Conservation (phyloP, 1,140 invertebrate genomes). For the Leptonema lineaticorne region DNA sequence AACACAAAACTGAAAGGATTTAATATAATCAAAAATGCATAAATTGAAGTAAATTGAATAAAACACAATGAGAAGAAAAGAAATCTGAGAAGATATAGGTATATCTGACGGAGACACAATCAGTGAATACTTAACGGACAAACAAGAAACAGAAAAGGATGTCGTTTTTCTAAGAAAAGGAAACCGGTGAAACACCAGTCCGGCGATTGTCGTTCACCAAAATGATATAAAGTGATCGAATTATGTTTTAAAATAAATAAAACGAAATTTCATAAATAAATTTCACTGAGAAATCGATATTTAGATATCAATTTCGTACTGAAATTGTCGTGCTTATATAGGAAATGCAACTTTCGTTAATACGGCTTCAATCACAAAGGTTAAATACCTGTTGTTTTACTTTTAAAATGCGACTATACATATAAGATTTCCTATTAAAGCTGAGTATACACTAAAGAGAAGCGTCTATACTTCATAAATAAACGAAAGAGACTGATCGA, state of each 20-base stretch:
- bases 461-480: no score
- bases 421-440: no score
- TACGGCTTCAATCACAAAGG: background rate
- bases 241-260: no score
- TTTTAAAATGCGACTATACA: no score
- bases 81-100: background rate
- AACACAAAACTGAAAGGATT: no score
- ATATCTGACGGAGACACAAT: background rate
- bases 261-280: background rate
- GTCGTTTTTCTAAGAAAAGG: conserved; percentile 25
- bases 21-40: no score
- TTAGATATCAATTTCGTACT: background rate
- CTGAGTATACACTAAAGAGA: no score
- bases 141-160: conserved; percentile 21
- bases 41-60: no score
- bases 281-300: background rate
- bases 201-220: background rate
- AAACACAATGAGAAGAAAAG: no score
- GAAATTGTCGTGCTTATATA: background rate
- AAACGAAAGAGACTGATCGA: no score
- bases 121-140: background rate
- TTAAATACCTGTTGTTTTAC: no score
- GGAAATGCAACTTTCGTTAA: background rate
- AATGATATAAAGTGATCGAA: no score
- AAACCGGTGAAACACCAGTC: conserved; percentile 19